Evolutionary conservation across 2,888 invertebrate species (phyloP).

Genomic region (Leptinotarsa haldemani): DNA sequence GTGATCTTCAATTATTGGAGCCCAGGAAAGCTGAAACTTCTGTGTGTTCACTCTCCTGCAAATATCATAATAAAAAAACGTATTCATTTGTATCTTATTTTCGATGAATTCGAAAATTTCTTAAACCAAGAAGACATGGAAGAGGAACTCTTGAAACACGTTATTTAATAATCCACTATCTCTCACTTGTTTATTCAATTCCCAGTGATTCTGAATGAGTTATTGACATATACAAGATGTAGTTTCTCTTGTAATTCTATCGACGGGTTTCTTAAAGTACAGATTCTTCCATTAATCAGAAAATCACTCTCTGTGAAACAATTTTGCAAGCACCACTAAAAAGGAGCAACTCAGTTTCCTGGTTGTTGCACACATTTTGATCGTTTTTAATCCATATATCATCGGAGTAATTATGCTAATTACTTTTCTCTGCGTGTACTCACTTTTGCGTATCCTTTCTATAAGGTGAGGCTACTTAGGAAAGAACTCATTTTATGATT

Average conservation of each 20-base stretch:
- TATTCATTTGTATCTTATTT: too few species aligned
- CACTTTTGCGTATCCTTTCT: slow-evolving; percentile 16
- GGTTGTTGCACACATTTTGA: slow-evolving; percentile 16
- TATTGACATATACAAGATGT: slow-evolving; percentile 9
- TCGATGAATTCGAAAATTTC: background rate
- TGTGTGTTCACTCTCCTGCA: too few species aligned
- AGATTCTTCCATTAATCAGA: slow-evolving; percentile 23
- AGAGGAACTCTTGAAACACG: background rate
- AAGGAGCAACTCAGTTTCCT: slow-evolving; percentile 21
- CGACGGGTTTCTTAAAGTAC: slow-evolving; percentile 11
- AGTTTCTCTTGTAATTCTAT: slow-evolving; percentile 16
- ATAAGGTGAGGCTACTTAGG: background rate
- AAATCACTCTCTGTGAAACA: slow-evolving; percentile 20
- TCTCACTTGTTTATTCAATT: background rate
- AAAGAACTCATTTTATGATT: background rate
- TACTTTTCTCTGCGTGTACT: slow-evolving; percentile 12
- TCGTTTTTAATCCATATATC: slow-evolving; percentile 10
- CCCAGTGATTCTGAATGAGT: slow-evolving; percentile 7
- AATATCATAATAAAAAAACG: background rate
- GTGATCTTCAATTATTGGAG: too few species aligned
- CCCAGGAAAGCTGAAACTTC: too few species aligned
- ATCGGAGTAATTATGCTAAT: slow-evolving; percentile 1
- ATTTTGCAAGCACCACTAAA: slow-evolving; percentile 21
- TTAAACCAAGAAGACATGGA: background rate
- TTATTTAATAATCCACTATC: background rate